Conservation (phyloP, 2,888 invertebrate species). For the Beris chalybata region DNA sequence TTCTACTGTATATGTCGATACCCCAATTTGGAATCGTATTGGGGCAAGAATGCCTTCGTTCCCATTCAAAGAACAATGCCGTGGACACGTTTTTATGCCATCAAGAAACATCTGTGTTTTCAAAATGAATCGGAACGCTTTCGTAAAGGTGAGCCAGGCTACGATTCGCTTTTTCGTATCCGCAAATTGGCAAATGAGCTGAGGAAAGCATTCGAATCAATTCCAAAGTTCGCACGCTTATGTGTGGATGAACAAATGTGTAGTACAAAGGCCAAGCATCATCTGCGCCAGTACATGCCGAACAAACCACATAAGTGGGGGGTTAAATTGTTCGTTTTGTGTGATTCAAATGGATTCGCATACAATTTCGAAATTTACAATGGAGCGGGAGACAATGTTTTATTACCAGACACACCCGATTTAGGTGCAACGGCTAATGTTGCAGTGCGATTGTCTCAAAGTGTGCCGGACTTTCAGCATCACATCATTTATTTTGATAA, state of each 20-base stretch:
- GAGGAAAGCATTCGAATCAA: background rate
- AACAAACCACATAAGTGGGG: no score
- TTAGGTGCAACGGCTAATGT: conserved; percentile 40
- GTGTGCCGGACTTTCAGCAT: conserved; percentile 3
- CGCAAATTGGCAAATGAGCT: background rate
- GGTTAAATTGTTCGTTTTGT: conserved; percentile 35
- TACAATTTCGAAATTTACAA: conserved; percentile 41
- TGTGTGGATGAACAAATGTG: conserved; percentile 2
- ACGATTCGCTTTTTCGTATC: background rate
- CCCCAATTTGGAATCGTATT: no score
- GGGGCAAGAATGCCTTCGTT: no score
- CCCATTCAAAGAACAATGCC: no score
- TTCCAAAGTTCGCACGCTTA: background rate
- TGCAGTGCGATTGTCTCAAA: conserved; percentile 36
- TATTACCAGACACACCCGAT: conserved; percentile 37
- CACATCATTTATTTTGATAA: conserved; percentile 20
- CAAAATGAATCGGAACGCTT: no score
- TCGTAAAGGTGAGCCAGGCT: background rate
- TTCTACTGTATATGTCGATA: no score
- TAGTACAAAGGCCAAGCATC: background rate
- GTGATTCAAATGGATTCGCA: conserved; percentile 41
- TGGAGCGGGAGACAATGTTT: conserved; percentile 37
- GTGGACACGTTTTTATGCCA: no score
- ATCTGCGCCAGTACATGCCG: no score
- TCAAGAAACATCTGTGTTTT: no score